Conservation (phyloP, 2,113 vertebrate genomes). For the Mesembrinibis cayennensis region DNA sequence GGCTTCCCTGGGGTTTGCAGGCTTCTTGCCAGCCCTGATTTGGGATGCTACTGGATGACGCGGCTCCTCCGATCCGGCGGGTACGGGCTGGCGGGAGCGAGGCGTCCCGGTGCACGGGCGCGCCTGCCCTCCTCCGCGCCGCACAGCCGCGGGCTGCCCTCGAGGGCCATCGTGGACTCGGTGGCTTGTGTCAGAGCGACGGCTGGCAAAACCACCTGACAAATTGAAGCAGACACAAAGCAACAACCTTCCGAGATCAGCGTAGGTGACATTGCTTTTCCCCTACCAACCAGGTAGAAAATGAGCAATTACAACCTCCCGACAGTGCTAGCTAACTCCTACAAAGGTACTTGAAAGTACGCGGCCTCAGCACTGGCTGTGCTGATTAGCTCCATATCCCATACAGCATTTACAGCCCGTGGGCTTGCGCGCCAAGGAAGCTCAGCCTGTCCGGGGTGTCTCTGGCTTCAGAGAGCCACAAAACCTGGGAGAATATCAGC, state of each 20-base stretch:
- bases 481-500: neutral
- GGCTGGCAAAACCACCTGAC: neutral
- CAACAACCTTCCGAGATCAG: neutral
- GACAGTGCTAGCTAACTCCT: neutral
- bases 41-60: neutral
- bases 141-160: neutral
- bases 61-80: neutral
- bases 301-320: neutral
- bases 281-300: neutral
- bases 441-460: neutral
- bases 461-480: neutral
- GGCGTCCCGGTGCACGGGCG: neutral
- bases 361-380: neutral
- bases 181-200: neutral
- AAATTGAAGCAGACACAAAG: neutral
- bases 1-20: neutral
- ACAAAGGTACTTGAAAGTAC: neutral
- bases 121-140: fast-evolving
- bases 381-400: neutral
- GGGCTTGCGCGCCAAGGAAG: neutral
- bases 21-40: neutral
- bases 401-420: neutral
- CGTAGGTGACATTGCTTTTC: neutral
- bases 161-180: neutral
- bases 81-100: neutral